Percentiles rank a stretch among this genome's conserved stretches.
Conservation (phyloP, 2,113 vertebrate genomes). For the Mormoops blainvillei region DNA sequence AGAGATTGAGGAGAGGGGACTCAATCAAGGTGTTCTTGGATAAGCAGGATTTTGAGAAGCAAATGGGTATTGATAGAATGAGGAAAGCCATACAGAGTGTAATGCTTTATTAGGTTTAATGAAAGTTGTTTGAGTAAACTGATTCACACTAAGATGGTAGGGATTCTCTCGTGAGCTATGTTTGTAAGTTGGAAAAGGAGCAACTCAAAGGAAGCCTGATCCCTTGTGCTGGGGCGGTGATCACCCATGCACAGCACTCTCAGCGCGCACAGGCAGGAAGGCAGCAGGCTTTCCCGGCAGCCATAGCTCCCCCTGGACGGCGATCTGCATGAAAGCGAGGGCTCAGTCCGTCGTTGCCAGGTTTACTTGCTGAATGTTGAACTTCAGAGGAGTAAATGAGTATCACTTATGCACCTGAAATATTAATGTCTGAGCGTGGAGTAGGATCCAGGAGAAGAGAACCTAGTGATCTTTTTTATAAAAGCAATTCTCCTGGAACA, state of each 20-base stretch:
- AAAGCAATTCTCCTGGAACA: conserved; percentile 33
- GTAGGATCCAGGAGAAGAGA: conserved; percentile 5
- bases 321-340: neutral
- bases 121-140: conserved; percentile 5
- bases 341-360: neutral
- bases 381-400: neutral
- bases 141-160: neutral
- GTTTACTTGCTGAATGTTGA: neutral
- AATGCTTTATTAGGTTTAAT: neutral
- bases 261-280: neutral
- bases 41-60: neutral
- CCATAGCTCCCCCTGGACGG: neutral
- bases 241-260: neutral
- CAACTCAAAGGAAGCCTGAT: neutral
- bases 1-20: neutral
- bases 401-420: neutral
- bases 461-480: conserved; percentile 16
- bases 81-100: neutral
- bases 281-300: neutral
- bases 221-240: fast-evolving
- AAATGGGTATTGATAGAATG: neutral
- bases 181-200: neutral
- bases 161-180: neutral
- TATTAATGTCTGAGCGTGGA: neutral
- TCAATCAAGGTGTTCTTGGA: neutral